Percentiles rank a stretch among this genome's conserved stretches.
Conservation (phyloP, 1,140 invertebrate species). For the Drosophila virilis region DNA sequence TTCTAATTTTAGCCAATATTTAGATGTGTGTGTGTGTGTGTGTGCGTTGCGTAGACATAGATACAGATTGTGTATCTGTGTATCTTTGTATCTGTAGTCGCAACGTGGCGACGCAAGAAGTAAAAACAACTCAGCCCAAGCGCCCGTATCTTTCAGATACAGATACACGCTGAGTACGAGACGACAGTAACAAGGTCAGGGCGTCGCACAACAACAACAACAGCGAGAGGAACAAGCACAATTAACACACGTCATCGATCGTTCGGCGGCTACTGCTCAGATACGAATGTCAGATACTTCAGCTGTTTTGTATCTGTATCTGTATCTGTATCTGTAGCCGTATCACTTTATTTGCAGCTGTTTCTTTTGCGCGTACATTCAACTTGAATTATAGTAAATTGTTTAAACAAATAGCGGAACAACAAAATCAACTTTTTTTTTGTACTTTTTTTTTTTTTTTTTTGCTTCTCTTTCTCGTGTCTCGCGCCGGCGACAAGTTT, state of each 20-base stretch:
- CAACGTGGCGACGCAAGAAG: slow-evolving; percentile 36
- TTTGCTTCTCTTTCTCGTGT: slow-evolving; percentile 60
- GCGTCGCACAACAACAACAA: slow-evolving; percentile 45
- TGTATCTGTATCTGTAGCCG: not conserved
- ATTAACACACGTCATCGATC: slow-evolving; percentile 66
- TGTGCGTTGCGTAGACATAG: slow-evolving; percentile 43
- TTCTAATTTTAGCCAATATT: slow-evolving; percentile 67
- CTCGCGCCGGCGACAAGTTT: slow-evolving; percentile 83
- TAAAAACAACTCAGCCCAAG: slow-evolving; percentile 42
- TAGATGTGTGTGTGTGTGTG: slow-evolving; percentile 48
- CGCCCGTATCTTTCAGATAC: slow-evolving; percentile 20
- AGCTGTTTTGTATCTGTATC: slow-evolving; percentile 19
- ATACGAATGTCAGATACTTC: slow-evolving; percentile 9
- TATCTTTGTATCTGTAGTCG: slow-evolving; percentile 34
- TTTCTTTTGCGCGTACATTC: slow-evolving; percentile 54
- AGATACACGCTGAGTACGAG: slow-evolving; percentile 9
- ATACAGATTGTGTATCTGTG: slow-evolving; percentile 27
- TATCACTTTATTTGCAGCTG: not conserved
- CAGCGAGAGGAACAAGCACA: slow-evolving; percentile 21
- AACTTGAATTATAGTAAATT: slow-evolving; percentile 70
- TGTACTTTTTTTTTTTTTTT: slow-evolving; percentile 25
- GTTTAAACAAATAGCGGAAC: slow-evolving; percentile 71
- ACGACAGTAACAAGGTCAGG: slow-evolving; percentile 77
- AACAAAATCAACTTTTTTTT: slow-evolving; percentile 28
- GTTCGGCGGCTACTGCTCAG: slow-evolving; percentile 39